Evolutionary conservation across 64 coral and sea anemone species (phyloP).

Genomic region (Cladopsammia gracilis): DNA sequence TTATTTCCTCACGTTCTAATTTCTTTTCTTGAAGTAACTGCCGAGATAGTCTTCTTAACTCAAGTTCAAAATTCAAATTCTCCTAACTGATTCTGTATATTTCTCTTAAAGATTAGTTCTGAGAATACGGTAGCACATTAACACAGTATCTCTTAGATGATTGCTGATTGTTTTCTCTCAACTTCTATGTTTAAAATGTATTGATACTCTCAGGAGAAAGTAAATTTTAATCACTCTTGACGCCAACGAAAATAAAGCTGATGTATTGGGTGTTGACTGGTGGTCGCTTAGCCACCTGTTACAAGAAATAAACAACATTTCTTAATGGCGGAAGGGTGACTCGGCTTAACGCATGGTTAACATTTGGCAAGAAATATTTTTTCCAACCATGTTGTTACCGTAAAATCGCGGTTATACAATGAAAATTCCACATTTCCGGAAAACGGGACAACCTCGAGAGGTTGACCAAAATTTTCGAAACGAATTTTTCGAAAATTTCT

Average conservation of each 20-base stretch:
- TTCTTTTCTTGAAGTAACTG: background rate
- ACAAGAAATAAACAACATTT: background rate
- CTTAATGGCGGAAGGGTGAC: no score
- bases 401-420: no score
- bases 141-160: background rate
- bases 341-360: no score
- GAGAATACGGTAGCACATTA: background rate
- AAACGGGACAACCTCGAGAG: no score
- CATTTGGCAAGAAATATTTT: no score
- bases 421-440: no score
- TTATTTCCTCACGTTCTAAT: conserved; percentile 15
- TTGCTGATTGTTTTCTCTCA: background rate
- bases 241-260: conserved; percentile 16
- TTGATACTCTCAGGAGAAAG: background rate
- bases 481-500: no score
- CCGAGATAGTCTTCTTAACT: background rate
- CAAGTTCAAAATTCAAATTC: background rate
- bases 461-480: no score
- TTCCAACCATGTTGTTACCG: no score
- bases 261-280: conserved; percentile 17
- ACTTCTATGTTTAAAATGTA: background rate
- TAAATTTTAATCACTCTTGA: background rate
- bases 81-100: background rate
- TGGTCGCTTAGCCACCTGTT: conserved; percentile 30
- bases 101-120: background rate